Base-by-base conservation (phyloP, 2,113 vertebrate species). In the Herpailurus yagouaroundi region DNA sequence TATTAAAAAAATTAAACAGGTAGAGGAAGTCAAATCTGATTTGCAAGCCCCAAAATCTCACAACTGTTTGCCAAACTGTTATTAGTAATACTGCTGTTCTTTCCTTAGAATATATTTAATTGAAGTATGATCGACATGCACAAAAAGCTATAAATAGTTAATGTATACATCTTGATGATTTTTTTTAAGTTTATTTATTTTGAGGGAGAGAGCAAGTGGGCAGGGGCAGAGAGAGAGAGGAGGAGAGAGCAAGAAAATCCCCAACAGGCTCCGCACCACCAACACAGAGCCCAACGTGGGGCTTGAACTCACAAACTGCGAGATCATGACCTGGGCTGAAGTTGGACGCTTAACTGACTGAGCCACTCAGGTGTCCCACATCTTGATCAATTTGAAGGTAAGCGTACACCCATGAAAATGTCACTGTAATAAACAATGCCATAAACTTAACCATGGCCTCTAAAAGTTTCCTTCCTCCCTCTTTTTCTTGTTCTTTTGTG, bases 1-100 rank as follows among this genome's bases (percentile, higher is more conserved):
- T 52, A 80, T 23, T 76, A 80, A 91, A 96, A 89, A 92, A 86
- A 57, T 84, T 41, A 79, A 96, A 68, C 36, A 85, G 38, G 27
- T 38, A 10, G 41, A 69, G 93, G 91, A 69, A 63, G 81, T 93
- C 68, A 25, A 41, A 86, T 85, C 82, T 92, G 71, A 85, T 91
- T 64, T 89, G 77, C 50, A 89, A 64, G 74, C 45, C 21, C 16
- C 7, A 13, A 84, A 50, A 79, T 63, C 86, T 94, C 73, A 52
- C 7, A 29, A 11, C 36, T 45, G 55, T 82, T 69, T 66, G 31
- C 27, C 19, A 66, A 38, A 64, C 23, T 29, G 3, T 41, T 91
- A 29, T 71, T 15, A 92, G 41, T 84, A 52, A 57, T 31, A 64
- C 64, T 36, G 80, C 18, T 25, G 23, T 64, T 60, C 38, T 83